Conservation (phyloP, 2,888 invertebrate genomes). For the Heliconius sara region DNA sequence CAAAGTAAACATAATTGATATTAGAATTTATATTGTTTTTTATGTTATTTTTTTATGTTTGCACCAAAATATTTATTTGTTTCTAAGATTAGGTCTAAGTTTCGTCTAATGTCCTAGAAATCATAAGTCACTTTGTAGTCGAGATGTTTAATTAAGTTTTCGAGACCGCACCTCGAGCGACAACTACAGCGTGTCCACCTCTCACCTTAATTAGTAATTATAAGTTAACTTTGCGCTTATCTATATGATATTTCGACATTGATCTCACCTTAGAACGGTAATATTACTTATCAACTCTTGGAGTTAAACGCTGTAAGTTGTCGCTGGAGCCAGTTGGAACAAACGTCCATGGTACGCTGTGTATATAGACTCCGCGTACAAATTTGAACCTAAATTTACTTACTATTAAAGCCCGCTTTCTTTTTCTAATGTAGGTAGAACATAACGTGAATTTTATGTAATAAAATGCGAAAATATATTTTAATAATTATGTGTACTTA, state of each 20-base stretch:
- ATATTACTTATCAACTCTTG: slow-evolving; percentile 53
- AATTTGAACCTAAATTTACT: slow-evolving; percentile 78
- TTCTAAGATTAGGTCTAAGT: slow-evolving; percentile 78
- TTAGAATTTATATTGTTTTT: slow-evolving; percentile 64
- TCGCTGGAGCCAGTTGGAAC: slow-evolving; percentile 67
- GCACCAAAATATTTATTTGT: slow-evolving; percentile 79
- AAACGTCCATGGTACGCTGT: slow-evolving; percentile 84
- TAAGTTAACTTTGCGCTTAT: slow-evolving; percentile 46
- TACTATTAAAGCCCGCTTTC: slow-evolving; percentile 79
- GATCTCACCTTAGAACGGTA: slow-evolving; percentile 67
- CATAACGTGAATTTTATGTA: slow-evolving; percentile 84
- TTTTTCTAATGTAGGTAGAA: slow-evolving; percentile 83
- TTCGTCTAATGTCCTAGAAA: slow-evolving; percentile 80
- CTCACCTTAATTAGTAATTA: slow-evolving; percentile 28
- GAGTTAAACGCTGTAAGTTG: slow-evolving; percentile 56
- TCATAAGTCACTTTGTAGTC: slow-evolving; percentile 81
- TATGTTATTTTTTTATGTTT: slow-evolving; percentile 65
- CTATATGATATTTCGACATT: slow-evolving; percentile 51
- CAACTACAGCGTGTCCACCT: slow-evolving; percentile 55
- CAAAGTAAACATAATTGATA: slow-evolving; percentile 58
- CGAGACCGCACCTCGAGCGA: slow-evolving; percentile 69
- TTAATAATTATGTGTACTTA: slow-evolving; percentile 84
- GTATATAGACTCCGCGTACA: slow-evolving; percentile 83
- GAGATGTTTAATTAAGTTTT: slow-evolving; percentile 77
- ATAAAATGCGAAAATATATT: slow-evolving; percentile 84